These are phyloP conservation scores for Heterotis niloticus DNA, from an alignment of 2,113 vertebrate genomes.

Conservation along the genomic window DNA sequence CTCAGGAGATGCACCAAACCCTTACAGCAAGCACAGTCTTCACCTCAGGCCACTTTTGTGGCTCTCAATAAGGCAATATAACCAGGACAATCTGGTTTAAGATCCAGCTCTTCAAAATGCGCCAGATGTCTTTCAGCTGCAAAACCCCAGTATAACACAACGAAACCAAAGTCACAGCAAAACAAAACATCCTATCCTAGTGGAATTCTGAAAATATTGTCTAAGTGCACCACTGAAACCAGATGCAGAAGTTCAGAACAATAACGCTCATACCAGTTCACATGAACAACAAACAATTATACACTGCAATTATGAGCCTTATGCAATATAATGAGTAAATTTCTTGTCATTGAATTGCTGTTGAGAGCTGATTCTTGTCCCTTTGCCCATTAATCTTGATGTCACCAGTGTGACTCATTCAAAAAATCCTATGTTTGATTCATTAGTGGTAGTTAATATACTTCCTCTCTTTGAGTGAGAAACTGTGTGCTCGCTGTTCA, in stretches of 20 bases:
- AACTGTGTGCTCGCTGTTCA: conserved; percentile 26
- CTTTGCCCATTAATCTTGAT: conserved; percentile 22
- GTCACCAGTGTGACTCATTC: conserved; percentile 8
- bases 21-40: neutral
- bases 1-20: neutral
- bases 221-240: conserved; percentile 10
- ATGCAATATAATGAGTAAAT: conserved; percentile 18
- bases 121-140: neutral
- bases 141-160: neutral
- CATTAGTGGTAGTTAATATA: conserved; percentile 4
- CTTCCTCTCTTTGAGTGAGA: neutral
- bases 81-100: too few relatives aligned
- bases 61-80: neutral
- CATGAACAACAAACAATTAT: neutral
- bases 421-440: neutral
- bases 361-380: conserved; percentile 19
- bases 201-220: conserved; percentile 6
- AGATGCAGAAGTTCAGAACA: conserved; percentile 25
- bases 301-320: conserved; percentile 34
- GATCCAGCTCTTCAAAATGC: too few relatives aligned
- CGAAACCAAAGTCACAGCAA: neutral
- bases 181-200: neutral
- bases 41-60: neutral
- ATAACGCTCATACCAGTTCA: conserved; percentile 38
- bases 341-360: neutral